Base-by-base conservation (phyloP, 2,797 vertebrate genomes). In the Sebastes iracundus region DNA sequence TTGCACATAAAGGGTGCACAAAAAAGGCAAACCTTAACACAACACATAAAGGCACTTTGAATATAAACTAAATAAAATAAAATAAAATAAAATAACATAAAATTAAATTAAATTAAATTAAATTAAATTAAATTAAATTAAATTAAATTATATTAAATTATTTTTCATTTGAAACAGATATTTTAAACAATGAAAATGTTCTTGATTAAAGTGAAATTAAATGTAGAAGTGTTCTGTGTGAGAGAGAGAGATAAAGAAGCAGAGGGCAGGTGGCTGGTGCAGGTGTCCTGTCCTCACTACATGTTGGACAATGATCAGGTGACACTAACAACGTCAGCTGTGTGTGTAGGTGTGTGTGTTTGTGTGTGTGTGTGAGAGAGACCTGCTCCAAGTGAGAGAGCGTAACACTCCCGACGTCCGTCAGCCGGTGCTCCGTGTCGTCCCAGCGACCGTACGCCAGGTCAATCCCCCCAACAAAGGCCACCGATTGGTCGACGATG, bases 371-470 rank as follows among this genome's bases (percentile, higher is more conserved):
- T 11, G n/a, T 18, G 10, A 94, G 14, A 12, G 20, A 35, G 9
- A 94, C 93, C 92, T 93, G 88, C 32, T 93, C 91, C 58, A 79
- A 0, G 0, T 91, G 79, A 0, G 96, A 83, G 0, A 96, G 94
- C 0, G 97, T 97, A 18, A 99, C 98, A 0, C 98, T 99, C 81
- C 98, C 98, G 46, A 99, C 91, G 0, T 99, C 98, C 0, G 97
- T 99, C 83, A 99, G 95, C 12, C 98, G 95, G 83, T 99, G 98
- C 7, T 99, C 97, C 0, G 83, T 22, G 68, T 99, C 98, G 4
- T 99, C 98, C 98, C 98, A 99, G 72, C 98, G 96, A 9, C 98
- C 98, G 0, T 99, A 99, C 0, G 98, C 98, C 87, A 99, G 90
- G 92, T 99, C 98, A 0, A 99, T 99, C 65, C 98, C 98, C 0